Evolutionary conservation across 1,140 invertebrate species (phyloP), one percentile per base, ranked within the genome.

Genomic region (Hirudo medicinalis): DNA sequence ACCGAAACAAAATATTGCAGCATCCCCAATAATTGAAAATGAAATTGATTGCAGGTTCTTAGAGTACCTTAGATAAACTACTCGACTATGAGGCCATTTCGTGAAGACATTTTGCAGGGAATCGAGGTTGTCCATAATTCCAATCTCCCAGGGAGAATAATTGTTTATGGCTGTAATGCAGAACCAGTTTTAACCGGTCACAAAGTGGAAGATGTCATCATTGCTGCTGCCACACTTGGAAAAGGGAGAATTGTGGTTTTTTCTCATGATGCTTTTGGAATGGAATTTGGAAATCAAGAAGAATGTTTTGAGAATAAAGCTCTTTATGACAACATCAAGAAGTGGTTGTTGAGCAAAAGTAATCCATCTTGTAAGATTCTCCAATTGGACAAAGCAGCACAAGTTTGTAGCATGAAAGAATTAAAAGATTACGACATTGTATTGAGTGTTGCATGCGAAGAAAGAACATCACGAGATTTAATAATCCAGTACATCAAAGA

Each of bases 181-280:
- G 25, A 27, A 60, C 55, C 71, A 25, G 55, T 70, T 22, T 40
- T 72, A 36, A 67, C 57, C 4, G 71, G 60, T 0, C n/a, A 36
- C 32, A 53, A 40, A 19, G 54, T 36, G 27, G 63, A 43, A 17
- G 71, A 72, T 60, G 71, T 72, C 17, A 29, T 72, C 29, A 60
- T 72, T 63, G 71, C 57, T 19, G 27, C 60, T 17, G 71, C 60
- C n/a, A 63, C 40, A 25, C 25, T 72, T 19, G 71, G 71, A 22
- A 49, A 19, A 22, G 71, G 71, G 15, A 15, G 71, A 5, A 36
- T 72, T 49, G 40, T 72, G 11, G 27, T 29, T 36, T 25, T 72
- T 22, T 43, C 71, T 22, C 71, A 72, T 60, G 57, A 69, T 25
- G 11, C 27, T 25, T 72, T 67, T 29, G 25, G 19, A 29, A 29